Base-by-base conservation (phyloP, 2,888 invertebrate genomes). In the Andrena bicolor region DNA sequence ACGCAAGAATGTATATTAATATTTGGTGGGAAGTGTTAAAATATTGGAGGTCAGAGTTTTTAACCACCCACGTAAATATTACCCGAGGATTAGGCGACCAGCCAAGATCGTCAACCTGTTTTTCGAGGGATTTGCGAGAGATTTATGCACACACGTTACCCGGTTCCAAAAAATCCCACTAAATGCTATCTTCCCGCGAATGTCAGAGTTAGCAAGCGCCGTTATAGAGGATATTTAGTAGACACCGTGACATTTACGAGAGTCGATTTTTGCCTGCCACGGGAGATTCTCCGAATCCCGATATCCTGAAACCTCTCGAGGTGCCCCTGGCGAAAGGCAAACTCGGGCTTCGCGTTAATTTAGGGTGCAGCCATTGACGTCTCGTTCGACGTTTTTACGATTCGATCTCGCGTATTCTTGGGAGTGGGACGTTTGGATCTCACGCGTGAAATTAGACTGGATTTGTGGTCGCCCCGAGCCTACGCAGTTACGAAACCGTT, bases 321-420 rank as follows among this genome's bases (percentile, higher is more conserved):
- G 10, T 49, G 4, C 28, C 10, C 2, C 6, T 58, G 13, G 41
- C 30, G 23, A n/a, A 48, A 76, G 32, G 56, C 10, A 20, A 56
- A 49, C n/a, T n/a, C 48, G 56, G 2, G 49, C 20, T 30, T 58
- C n/a, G 6, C 6, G 53, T 10, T 63, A 63, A 75, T 61, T 78
- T 20, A 66, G 10, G 26, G 41, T 23, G 41, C 51, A 60, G 73
- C 35, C 16, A 48, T 10, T 8, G 35, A 35, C 65, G 58, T n/a
- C 49, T 60, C 30, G 32, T 66, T 66, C 73, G 65, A 73, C 73
- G 41, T 66, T 77, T 77, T 74, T 73, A 65, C 32, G 64, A 6
- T 20, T 4, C 13, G 5, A 1, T 28, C 1, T 16, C 7, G 51
- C 51, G 23, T 2, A 2, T 35, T 26, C 41, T 63, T 32, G 10